phyloP scores from a whole-genome alignment of 1,140 invertebrate species.

The Rhizoglyphus robini region DNA sequence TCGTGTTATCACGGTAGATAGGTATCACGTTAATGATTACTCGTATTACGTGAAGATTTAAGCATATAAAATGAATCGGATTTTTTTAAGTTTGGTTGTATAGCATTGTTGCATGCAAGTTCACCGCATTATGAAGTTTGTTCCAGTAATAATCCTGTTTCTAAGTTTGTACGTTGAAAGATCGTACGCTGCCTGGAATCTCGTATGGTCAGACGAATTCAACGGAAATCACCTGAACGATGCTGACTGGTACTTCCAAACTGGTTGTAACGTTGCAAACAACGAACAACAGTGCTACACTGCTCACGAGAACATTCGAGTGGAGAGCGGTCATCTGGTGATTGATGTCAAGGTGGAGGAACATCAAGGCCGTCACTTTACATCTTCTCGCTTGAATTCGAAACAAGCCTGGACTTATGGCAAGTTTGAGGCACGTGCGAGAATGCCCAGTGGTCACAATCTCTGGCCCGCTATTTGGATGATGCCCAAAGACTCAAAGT shows the following conservation, averaged over 20 bases:
- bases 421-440: constrained; percentile 9
- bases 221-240: constrained; percentile 9
- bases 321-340: too few relatives aligned
- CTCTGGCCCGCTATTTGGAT: too few relatives aligned
- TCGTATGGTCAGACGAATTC: constrained; percentile 23
- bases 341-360: constrained; percentile 3
- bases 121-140: too few relatives aligned
- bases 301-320: background rate
- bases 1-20: too few relatives aligned
- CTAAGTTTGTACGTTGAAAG: too few relatives aligned
- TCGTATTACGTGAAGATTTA: too few relatives aligned
- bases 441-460: constrained; percentile 8
- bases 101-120: too few relatives aligned
- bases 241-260: constrained; percentile 21
- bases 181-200: too few relatives aligned
- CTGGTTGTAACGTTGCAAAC: constrained; percentile 16
- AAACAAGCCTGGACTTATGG: constrained; percentile 16
- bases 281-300: constrained; percentile 15
- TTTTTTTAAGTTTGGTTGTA: too few relatives aligned
- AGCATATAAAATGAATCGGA: too few relatives aligned
- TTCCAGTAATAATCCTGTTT: too few relatives aligned
- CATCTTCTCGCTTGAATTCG: background rate
- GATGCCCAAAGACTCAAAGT: background rate
- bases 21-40: too few relatives aligned
- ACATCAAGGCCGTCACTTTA: background rate